Base-by-base conservation (phyloP, 2,113 vertebrate genomes). In the Coturnix japonica region DNA sequence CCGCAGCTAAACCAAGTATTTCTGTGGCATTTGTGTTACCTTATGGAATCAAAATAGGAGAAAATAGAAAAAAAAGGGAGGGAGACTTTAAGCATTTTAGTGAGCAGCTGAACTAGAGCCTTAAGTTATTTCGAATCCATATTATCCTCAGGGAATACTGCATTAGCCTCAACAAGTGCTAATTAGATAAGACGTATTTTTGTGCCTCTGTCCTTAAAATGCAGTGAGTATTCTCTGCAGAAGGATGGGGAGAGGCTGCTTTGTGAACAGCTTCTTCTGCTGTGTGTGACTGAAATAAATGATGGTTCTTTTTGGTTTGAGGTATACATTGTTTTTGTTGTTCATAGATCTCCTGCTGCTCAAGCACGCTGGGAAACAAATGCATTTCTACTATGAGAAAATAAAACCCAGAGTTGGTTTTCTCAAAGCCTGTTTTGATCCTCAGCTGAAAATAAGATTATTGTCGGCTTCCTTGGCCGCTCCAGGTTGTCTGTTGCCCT, bases 301-400 rank as follows among this genome's bases (percentile, higher is more conserved):
- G 23, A 46, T n/a, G 31, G 23, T 28, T 85, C 49, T 76, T 93
- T 53, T 7, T 77, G 28, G 33, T 41, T 33, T 67, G 65, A 95
- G 79, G 25, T 95, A 21, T 69, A 31, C 35, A 17, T 65, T 87
- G 47, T 90, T 95, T 95, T 81, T 61, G 61, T 93, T n/a, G 67
- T 76, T 90, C 75, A 19, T 14, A 67, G 74, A 85, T 93, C 28
- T 81, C 92, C 85, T 91, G 63, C 88, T 96, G 81, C 54, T 96
- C 17, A 26, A 60, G 51, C 63, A 49, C 53, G 41, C 67, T 71
- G 60, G 94, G 89, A 93, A 95, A 87, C 56, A 96, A 96, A 81
- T 87, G 51, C 39, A 46, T 96, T 96, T 91, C 70, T 91, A 93
- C 53, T 87, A 20, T 85, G 65, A 94, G 85, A 88, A 96, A 96